Evolutionary conservation across 2,888 invertebrate species (phyloP), one percentile per base, ranked within the genome.

Genomic region (Luffia ferchaultella): DNA sequence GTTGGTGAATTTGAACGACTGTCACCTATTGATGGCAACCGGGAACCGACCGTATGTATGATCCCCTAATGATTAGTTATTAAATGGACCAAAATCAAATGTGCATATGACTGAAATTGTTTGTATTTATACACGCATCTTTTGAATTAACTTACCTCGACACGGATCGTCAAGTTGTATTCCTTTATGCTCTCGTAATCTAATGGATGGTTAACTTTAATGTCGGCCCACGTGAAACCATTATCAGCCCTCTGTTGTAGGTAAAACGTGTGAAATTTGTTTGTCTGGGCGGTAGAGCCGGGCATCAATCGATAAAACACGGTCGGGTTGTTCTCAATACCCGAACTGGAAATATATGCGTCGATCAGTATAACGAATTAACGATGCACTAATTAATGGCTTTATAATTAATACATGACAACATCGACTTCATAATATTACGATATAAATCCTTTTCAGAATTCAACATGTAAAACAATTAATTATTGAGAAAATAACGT

Each of bases 241-340:
- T 95, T 93, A 68, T 96, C 95, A 58, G 93, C 91, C 67, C 96
- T 88, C 86, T 96, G 96, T 89, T 96, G 96, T 61, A 96, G 88
- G 79, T 97, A 97, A 82, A 96, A 97, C 55, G 96, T 96, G 78
- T 97, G 95, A 77, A 91, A 91, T 82, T 96, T 97, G 85, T 97
- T 97, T 62, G 96, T 97, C 82, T 97, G 96, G 5, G 96, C 95
- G 51, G 96, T 97, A 40, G 96, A 96, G 57, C 96, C 96, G 57
- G 95, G 95, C 93, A 97, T 97, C 70, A 97, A 85, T 55, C 93
- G 93, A 85, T 97, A 97, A 87, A 95, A 97, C 62, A 97, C 96
- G 62, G 95, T 95, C 53, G 96, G 96, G 82, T 96, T 97, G 80
- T 95, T 95, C 75, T 96, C 95, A 77, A 97, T 97, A 60, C 96